Evolutionary conservation across 2,888 invertebrate genomes (phyloP), one percentile per base, ranked within the genome.

Genomic region (Caenorhabditis sp.): DNA sequence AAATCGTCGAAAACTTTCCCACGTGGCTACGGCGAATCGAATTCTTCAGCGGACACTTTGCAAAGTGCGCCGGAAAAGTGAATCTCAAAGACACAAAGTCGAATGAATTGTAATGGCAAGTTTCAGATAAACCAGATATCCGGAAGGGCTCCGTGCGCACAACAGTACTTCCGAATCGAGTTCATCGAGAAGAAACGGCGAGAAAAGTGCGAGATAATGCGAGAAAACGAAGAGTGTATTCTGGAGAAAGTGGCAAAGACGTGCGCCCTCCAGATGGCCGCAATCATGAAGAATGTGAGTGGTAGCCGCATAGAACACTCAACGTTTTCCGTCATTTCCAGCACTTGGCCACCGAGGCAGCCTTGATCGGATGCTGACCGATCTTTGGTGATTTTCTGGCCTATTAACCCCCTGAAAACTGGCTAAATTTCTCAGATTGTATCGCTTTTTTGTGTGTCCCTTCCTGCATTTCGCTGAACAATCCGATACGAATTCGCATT

Each of bases 61-160:
- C 58, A 0, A 59, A 59, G 15, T 59, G 58, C 15, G 43, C 58
- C 9, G 58, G 58, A 22, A 59, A 59, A 22, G 43, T 58, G 2
- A 17, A 2, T 1, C 32, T 32, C 32, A 8, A 32, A 17, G 8
- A n/a, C 50, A 6, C 7, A 13, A 3, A 9, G 35, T 35, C n/a
- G n/a, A n/a, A 35, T 26, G 9, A 46, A 5, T 17, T 17, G 7
- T 9, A 11, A 20, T 20, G 1, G 1, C 5, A 26, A 15, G 9
- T 52, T 52, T 15, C 32, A 52, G 50, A 30, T 52, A 4, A 59
- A 24, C 24, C 58, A 59, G 46, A 43, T 59, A 9, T 30, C 58
- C 0, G 58, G 46, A 20, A 32, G 45, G 15, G 4, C 7, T 1
- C 13, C 11, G 11, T 59, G 58, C 5, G 45, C 58, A 11, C 3